These are phyloP conservation scores for Acrobasis suavella DNA, from an alignment of 2,888 invertebrate species.

Conservation along the genomic window DNA sequence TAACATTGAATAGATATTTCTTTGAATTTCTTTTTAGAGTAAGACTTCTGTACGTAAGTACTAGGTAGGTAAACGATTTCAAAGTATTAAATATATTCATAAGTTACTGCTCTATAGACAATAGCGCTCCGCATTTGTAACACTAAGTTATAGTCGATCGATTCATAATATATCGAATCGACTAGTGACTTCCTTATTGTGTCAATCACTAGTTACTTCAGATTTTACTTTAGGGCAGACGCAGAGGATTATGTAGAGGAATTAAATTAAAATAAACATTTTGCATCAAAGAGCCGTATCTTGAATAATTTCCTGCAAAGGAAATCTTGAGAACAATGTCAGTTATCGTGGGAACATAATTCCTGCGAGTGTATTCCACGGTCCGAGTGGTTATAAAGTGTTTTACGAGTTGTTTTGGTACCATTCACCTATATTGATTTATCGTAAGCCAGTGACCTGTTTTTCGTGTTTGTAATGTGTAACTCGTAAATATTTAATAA, in stretches of 20 bases:
- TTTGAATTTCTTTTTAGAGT: too few species aligned
- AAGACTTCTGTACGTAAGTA: too few species aligned
- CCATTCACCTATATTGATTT: conserved; percentile 76
- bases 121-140: too few species aligned
- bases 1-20: too few species aligned
- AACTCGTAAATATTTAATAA: conserved; percentile 71
- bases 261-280: neutral
- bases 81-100: too few species aligned
- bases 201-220: conserved; percentile 1
- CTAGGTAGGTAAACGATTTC: too few species aligned
- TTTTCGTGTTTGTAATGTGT: conserved; percentile 70
- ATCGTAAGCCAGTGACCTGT: conserved; percentile 77
- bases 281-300: neutral
- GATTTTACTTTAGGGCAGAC: neutral
- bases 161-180: neutral
- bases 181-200: neutral
- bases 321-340: neutral
- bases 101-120: too few species aligned
- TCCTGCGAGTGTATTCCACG: neutral
- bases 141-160: neutral
- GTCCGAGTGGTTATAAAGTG: conserved; percentile 23
- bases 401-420: conserved; percentile 70
- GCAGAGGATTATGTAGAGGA: neutral
- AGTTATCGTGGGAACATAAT: neutral
- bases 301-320: neutral